Percentiles rank a stretch among this genome's conserved stretches.
Evolutionary conservation across 2,888 invertebrate species (phyloP).

Genomic region (Branchinecta sandiegonensis): DNA sequence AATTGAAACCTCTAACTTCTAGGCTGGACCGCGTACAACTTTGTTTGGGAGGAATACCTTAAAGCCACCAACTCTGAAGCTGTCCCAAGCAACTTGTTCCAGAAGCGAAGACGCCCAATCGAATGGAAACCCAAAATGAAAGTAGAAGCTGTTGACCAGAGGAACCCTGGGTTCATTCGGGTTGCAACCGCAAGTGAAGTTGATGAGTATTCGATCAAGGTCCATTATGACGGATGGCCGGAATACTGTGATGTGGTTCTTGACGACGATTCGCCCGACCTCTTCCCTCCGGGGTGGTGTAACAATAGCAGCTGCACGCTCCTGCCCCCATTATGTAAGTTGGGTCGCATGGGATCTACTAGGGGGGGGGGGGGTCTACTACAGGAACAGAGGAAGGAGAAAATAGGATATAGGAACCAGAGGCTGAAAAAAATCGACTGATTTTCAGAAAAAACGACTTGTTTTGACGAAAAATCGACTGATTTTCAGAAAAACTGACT

Average conservation of each 20-base stretch:
- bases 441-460: too few species aligned
- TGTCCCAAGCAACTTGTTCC: slow-evolving; percentile 65
- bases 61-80: slow-evolving; percentile 54
- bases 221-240: slow-evolving; percentile 82
- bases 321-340: slow-evolving; percentile 64
- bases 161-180: slow-evolving; percentile 60
- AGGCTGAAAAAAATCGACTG: too few species aligned
- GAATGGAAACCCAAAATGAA: slow-evolving; percentile 72
- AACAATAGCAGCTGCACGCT: slow-evolving; percentile 71
- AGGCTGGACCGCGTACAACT: slow-evolving; percentile 34
- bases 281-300: slow-evolving; percentile 87
- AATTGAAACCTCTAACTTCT: too few species aligned
- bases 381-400: not conserved
- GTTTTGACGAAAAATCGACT: too few species aligned
- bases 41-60: slow-evolving; percentile 74
- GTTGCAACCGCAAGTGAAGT: slow-evolving; percentile 66
- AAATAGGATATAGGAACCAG: slow-evolving; percentile 4
- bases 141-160: slow-evolving; percentile 63
- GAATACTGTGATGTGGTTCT: slow-evolving; percentile 69
- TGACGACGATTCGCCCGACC: slow-evolving; percentile 75
- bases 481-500: too few species aligned
- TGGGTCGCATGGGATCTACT: not conserved
- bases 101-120: slow-evolving; percentile 55
- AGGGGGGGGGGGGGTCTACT: not conserved
- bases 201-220: slow-evolving; percentile 49